These are phyloP conservation scores for Scaptomyza tumidula DNA, from an alignment of 2,888 invertebrate species.

Conservation along the genomic window DNA sequence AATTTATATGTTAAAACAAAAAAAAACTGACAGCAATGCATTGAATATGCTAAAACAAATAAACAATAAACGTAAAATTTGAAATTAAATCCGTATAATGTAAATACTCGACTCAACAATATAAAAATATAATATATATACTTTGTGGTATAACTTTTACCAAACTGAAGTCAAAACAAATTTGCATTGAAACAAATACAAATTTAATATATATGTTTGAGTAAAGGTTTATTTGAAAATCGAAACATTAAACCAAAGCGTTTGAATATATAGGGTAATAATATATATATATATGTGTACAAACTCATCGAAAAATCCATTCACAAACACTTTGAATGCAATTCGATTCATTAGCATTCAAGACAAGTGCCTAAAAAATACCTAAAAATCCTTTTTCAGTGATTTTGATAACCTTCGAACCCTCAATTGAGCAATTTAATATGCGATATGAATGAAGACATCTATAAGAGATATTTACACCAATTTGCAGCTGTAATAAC, in stretches of 20 bases:
- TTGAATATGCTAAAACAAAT: constrained; percentile 19
- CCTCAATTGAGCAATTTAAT: constrained; percentile 33
- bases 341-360: constrained; percentile 30
- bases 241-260: no score
- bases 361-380: constrained; percentile 6
- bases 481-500: constrained; percentile 58
- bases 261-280: no score
- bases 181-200: neutral
- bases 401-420: constrained; percentile 26
- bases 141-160: neutral
- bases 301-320: neutral
- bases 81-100: neutral
- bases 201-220: no score
- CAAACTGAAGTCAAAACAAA: neutral
- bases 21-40: no score
- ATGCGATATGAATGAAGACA: constrained; percentile 52
- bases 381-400: constrained; percentile 12
- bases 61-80: constrained; percentile 11
- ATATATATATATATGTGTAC: no score
- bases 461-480: constrained; percentile 51
- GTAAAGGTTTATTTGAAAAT: no score
- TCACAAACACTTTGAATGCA: constrained; percentile 18
- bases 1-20: constrained; percentile 25
- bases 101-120: neutral
- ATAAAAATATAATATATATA: neutral